Conservation (phyloP, 2,888 invertebrate genomes). For the Phengaris alcon region DNA sequence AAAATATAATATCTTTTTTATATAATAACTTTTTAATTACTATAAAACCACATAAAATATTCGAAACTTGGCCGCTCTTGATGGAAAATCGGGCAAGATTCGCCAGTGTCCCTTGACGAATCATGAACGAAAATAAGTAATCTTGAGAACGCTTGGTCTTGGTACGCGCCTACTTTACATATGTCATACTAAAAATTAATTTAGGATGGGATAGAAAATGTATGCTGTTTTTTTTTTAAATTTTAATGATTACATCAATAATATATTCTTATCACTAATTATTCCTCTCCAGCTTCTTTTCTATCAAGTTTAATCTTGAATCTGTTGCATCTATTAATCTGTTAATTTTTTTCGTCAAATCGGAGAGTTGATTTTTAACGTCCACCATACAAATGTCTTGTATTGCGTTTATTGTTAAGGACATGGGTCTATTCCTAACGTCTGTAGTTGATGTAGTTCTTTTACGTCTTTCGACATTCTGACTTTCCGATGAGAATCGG, state of each 20-base stretch:
- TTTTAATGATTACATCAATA: not conserved
- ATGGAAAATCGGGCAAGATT: no score
- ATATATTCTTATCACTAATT: constrained; percentile 32
- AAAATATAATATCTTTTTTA: no score
- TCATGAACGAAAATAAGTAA: no score
- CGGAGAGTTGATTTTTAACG: constrained; percentile 64
- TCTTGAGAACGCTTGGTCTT: no score
- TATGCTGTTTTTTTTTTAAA: not conserved
- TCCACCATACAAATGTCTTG: constrained; percentile 75
- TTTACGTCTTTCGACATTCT: constrained; percentile 65
- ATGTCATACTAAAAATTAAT: no score
- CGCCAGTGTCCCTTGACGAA: no score
- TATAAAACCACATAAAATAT: no score
- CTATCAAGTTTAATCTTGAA: constrained; percentile 52
- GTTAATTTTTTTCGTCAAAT: constrained; percentile 64
- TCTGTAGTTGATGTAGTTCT: constrained; percentile 57
- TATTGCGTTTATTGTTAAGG: constrained; percentile 65
- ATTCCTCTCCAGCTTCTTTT: constrained; percentile 55
- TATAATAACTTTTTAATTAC: no score
- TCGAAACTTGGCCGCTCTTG: no score
- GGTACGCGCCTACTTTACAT: no score
- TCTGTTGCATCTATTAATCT: constrained; percentile 63
- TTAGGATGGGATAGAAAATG: not conserved
- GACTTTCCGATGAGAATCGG: constrained; percentile 65
- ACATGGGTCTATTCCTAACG: constrained; percentile 56